A percentile compares a stretch with the other conserved stretches of the same genome.
Conservation (phyloP, 2,888 invertebrate genomes). For the Phytoseiulus persimilis region DNA sequence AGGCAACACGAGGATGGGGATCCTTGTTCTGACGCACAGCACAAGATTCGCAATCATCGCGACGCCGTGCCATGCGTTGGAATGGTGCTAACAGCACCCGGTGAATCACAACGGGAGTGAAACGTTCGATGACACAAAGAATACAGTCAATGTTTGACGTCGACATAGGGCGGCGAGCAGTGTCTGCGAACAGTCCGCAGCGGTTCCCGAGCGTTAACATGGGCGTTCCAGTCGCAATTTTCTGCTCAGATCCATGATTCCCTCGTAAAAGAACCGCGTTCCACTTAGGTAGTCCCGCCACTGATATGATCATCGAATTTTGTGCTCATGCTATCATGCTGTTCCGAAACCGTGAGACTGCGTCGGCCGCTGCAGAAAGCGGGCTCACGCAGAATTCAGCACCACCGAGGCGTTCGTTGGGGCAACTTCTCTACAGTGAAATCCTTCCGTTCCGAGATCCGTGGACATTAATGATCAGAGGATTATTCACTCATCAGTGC, state of each 20-base stretch:
- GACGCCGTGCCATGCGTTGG: not conserved
- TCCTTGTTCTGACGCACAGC: too few relatives aligned
- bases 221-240: not conserved
- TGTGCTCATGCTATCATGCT: too few relatives aligned
- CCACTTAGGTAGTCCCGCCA: not conserved
- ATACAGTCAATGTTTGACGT: not conserved
- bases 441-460: not conserved
- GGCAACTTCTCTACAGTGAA: not conserved
- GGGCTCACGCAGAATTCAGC: too few relatives aligned
- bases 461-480: not conserved
- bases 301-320: not conserved
- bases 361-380: too few relatives aligned
- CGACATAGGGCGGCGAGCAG: not conserved
- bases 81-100: not conserved
- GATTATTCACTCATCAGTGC: not conserved
- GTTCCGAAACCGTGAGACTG: too few relatives aligned
- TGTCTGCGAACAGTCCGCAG: not conserved
- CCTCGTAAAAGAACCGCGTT: not conserved
- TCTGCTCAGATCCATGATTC: not conserved
- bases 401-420: not conserved
- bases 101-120: not conserved
- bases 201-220: not conserved
- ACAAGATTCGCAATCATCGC: too few relatives aligned
- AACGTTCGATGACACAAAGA: not conserved
- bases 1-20: too few relatives aligned